These are phyloP conservation scores for Brachionus manjavacas DNA, from an alignment of 1,140 invertebrate species.

Conservation along the genomic window DNA sequence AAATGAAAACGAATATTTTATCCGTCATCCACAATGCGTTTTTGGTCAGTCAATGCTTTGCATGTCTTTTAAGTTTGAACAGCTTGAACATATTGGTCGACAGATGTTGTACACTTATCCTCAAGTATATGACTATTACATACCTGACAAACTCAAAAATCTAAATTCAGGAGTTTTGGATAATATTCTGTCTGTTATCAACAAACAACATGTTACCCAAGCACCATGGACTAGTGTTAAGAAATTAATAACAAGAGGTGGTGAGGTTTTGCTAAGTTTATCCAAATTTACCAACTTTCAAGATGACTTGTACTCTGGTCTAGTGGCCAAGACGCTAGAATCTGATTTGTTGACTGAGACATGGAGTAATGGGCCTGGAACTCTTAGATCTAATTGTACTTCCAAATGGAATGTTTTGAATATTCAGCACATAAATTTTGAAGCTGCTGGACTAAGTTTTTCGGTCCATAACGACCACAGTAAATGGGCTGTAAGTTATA, in stretches of 20 bases:
- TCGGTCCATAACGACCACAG: conserved; percentile 35
- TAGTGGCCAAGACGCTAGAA: background rate
- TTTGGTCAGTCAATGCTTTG: conserved; percentile 41
- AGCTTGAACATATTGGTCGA: background rate
- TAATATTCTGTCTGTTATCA: conserved; percentile 9
- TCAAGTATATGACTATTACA: conserved; percentile 32
- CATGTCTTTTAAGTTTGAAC: conserved; percentile 40
- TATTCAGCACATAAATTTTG: conserved; percentile 3
- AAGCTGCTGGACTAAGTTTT: background rate
- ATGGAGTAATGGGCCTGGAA: conserved; percentile 36
- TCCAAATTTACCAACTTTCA: conserved; percentile 41
- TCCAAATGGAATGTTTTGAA: conserved; percentile 33
- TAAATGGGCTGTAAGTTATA: conserved; percentile 27
- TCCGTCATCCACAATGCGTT: conserved; percentile 19
- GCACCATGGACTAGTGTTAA: background rate
- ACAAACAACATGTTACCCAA: background rate
- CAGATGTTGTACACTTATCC: conserved; percentile 31
- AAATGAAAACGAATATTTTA: conserved; percentile 2
- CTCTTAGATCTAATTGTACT: conserved; percentile 29
- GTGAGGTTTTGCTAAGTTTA: conserved; percentile 3
- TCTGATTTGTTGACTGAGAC: conserved; percentile 35
- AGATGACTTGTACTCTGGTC: conserved; percentile 25
- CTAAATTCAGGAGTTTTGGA: background rate
- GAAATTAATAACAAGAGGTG: background rate
- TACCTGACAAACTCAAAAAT: conserved; percentile 8